A percentile compares a stretch with the other conserved stretches of the same genome.
Conservation (phyloP, 2,888 invertebrate species). For the Cephus runcator region DNA sequence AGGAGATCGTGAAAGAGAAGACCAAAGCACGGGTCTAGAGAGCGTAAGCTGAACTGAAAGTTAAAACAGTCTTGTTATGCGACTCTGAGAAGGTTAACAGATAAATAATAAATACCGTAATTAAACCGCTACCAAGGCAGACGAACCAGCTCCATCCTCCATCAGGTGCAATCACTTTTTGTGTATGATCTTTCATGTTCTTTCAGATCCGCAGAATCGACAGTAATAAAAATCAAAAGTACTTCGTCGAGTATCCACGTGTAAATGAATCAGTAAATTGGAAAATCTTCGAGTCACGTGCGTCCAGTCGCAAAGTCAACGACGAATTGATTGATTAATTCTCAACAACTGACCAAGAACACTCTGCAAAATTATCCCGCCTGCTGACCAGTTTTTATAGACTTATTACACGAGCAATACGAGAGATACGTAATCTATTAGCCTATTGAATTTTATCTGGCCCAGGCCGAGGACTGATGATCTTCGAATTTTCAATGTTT, state of each 20-base stretch:
- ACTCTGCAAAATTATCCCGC: not conserved
- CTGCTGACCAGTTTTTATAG: not conserved
- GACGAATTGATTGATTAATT: not conserved
- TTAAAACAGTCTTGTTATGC: not conserved
- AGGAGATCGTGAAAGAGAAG: conserved; percentile 81
- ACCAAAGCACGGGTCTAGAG: conserved; percentile 84
- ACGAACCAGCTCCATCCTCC: conserved; percentile 92
- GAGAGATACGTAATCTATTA: not conserved
- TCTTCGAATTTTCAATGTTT: not conserved
- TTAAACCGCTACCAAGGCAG: conserved; percentile 83
- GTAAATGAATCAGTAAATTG: not conserved
- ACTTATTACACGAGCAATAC: not conserved
- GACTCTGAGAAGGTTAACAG: not conserved
- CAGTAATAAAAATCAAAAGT: not conserved
- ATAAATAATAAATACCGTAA: conserved; percentile 73
- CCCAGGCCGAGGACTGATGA: not conserved
- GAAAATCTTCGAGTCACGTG: not conserved
- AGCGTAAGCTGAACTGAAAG: conserved; percentile 80
- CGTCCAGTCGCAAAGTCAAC: not conserved
- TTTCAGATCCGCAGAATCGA: not conserved
- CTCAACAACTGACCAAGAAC: not conserved
- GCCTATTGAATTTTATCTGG: not conserved
- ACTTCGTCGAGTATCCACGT: not conserved
- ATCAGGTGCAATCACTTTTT: conserved; percentile 73
- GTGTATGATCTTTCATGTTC: not conserved